A percentile compares a stretch with the other conserved stretches of the same genome.
Conservation (phyloP, 2,113 vertebrate genomes). For the Lates calcarifer region DNA sequence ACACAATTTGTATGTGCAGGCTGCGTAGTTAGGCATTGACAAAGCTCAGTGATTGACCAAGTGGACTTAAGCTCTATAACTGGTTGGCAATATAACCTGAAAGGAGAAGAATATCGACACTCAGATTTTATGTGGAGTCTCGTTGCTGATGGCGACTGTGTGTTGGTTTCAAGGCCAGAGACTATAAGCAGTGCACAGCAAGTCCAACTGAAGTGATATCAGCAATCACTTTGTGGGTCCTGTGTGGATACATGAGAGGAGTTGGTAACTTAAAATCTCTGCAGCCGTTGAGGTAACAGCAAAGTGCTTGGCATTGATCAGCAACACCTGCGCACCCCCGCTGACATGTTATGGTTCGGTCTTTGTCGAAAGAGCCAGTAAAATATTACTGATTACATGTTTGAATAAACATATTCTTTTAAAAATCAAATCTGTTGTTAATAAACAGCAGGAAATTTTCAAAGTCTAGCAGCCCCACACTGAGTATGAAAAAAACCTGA, state of each 20-base stretch:
- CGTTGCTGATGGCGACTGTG: too few species aligned
- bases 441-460: not conserved
- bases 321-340: not conserved
- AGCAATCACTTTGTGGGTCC: not conserved
- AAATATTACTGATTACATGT: conserved; percentile 11
- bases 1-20: conserved; percentile 1
- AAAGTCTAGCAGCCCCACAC: not conserved
- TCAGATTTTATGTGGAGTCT: not conserved
- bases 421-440: not conserved
- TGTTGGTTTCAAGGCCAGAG: not conserved
- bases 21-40: not conserved
- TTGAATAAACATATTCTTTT: conserved; percentile 16
- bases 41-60: not conserved
- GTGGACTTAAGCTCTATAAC: conserved; percentile 2
- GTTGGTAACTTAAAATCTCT: not conserved
- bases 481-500: not conserved
- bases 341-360: not conserved
- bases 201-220: not conserved
- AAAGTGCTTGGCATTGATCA: conserved; percentile 11
- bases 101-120: not conserved
- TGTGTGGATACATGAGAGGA: not conserved
- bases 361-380: not conserved
- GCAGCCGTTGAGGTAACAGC: not conserved
- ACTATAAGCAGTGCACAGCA: not conserved
- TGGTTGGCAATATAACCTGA: not conserved